These are phyloP conservation scores for Bombus sylvicola DNA, from an alignment of 1,140 invertebrate species.

Conservation along the genomic window DNA sequence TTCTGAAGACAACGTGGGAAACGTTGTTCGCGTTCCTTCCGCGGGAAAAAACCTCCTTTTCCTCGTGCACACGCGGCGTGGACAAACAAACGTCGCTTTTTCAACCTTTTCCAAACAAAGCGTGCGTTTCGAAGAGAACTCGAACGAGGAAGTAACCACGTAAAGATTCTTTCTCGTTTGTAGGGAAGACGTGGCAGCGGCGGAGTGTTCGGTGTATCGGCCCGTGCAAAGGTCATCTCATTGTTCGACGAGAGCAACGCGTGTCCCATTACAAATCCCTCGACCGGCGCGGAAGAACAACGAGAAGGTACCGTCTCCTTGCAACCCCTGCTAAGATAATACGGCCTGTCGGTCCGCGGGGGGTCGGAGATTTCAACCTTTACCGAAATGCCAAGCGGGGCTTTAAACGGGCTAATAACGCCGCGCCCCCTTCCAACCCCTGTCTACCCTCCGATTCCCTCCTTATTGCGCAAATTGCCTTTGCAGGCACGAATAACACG, in stretches of 20 bases:
- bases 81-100: constrained; percentile 49
- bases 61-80: constrained; percentile 17
- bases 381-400: constrained; percentile 79
- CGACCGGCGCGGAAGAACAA: constrained; percentile 44
- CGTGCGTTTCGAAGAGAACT: neutral
- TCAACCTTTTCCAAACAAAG: constrained; percentile 1
- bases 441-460: constrained; percentile 47
- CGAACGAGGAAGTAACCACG: too few relatives aligned
- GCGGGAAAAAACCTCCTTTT: neutral
- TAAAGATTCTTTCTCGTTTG: too few relatives aligned
- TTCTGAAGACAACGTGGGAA: constrained; percentile 55
- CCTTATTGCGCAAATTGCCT: constrained; percentile 62
- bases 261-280: constrained; percentile 52
- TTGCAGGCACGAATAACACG: constrained; percentile 6
- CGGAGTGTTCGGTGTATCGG: neutral
- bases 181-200: neutral
- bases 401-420: constrained; percentile 78
- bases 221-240: constrained; percentile 72
- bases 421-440: constrained; percentile 37
- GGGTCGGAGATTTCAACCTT: constrained; percentile 76
- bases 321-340: constrained; percentile 70
- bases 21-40: constrained; percentile 3
- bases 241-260: constrained; percentile 66
- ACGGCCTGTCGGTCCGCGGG: constrained; percentile 55
- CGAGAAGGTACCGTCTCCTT: constrained; percentile 32